Base-by-base conservation (phyloP, 92 coral and sea anemone species). In the Porites cylindrica region DNA sequence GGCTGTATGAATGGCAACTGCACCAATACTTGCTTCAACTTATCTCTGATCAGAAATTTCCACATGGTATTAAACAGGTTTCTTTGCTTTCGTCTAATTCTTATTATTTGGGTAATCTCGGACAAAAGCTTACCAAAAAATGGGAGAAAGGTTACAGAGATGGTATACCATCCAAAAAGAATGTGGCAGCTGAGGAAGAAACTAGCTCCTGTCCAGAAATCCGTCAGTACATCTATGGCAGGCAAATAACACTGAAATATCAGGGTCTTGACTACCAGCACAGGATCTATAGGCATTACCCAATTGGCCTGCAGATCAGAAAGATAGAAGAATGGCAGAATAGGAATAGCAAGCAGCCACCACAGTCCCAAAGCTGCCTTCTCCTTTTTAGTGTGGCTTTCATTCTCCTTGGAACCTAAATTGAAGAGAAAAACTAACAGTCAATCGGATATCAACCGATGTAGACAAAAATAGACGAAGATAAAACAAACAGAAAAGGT, bases 1-100 rank as follows among this genome's bases (percentile, higher is more conserved):
- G 70, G 70, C 70, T 66, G 70, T 66, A 66, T 66, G 24, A 66
- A 20, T 66, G 70, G 70, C 70, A 66, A 66, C n/a, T 66, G 70
- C 70, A 66, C n/a, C 70, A 66, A 12, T 24, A 66, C 70, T 20
- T 66, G 70, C 70, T 66, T 66, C 70, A 66, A 66, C 38, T 20
- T 66, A 66, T 66, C 70, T 18, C 70, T 12, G 70, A 66, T 66
- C 70, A 66, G 70, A 66, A 66, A 66, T 66, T 66, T 66, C 70
- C 70, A 66, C 70, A 66, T 66, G 0, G 29, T 1, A 12, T 66
- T 66, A 18, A 66, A 66, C 70, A 66, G 38, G 14, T 66, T 66
- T 0, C 70, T 1, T 66, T 66, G 70, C 70, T 12, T 66, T 66
- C 70, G 70, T 66, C 20, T 66, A 18, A 66, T 66, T 66, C 10